Base-by-base conservation (phyloP, 2,888 invertebrate species). In the Melanargia galathea region DNA sequence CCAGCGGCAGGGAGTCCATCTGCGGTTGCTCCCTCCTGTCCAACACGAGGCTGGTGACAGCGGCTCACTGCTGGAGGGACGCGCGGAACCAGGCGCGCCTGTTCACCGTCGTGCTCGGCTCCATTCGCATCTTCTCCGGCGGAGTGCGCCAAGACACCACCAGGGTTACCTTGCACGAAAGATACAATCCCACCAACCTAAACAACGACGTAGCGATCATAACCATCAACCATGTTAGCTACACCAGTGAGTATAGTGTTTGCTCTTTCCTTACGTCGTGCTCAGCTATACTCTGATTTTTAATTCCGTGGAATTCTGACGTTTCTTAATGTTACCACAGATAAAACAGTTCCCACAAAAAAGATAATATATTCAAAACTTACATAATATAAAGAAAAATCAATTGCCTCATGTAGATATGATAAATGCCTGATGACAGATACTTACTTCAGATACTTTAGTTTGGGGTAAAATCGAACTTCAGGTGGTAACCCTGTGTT, bases 61-160 rank as follows among this genome's bases (percentile, higher is more conserved):
- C 78, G 1, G 79, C 76, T 35, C 79, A 79, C 71, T 80, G 79
- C 71, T 80, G 80, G 79, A 66, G 58, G 10, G 71, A 73, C 60
- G 65, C 68, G 0, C 49, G 65, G 45, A 66, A 70, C 62, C 77
- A 76, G 62, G 83, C 79, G 5, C 60, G 70, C 10, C 69, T 70
- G 57, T 72, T 79, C 66, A 61, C 65, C 7, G 69, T 78, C 13
- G 78, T 79, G n/a, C 71, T 75, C 22, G 77, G 73, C 49, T 76
- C 79, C 48, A 43, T 59, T 2, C 60, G 56, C 0, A 72, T 78
- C 20, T 76, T 75, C 70, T 62, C 62, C 35, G 79, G 79, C 11
- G 79, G 79, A 24, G 67, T 66, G 45, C 70, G 79, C 1, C 20
- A 74, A 52, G 58, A 59, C 62, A 76, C 78, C 63, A 70, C 16